Percentiles rank a stretch among this genome's conserved stretches.
Conservation (phyloP, 35 echinoderm and acorn worm species). For the Holothuria glaberrima region DNA sequence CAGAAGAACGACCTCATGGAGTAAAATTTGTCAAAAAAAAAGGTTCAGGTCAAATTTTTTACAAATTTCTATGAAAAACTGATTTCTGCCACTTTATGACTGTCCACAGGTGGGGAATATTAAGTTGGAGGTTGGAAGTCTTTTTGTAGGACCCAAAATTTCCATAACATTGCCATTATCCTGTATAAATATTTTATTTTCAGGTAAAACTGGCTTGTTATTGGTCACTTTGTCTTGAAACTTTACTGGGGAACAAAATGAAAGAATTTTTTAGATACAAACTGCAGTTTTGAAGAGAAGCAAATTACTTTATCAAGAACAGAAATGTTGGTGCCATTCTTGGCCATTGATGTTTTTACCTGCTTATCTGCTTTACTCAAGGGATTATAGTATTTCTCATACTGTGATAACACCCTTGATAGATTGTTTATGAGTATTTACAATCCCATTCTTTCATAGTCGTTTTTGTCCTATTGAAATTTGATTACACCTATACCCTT, state of each 20-base stretch:
- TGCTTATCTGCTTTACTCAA: neutral
- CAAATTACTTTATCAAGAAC: neutral
- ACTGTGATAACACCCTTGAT: constrained; percentile 51
- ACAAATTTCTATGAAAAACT: no score
- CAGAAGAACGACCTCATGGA: no score
- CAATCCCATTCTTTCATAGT: constrained; percentile 53
- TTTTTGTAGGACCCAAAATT: neutral
- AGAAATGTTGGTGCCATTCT: neutral
- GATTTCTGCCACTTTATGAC: no score
- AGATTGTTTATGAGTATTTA: constrained; percentile 62
- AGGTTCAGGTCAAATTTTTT: no score
- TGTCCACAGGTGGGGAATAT: no score
- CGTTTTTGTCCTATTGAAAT: neutral
- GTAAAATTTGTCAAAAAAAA: no score
- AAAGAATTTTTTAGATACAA: neutral
- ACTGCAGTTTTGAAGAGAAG: no score
- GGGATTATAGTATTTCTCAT: neutral
- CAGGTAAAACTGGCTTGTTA: neutral
- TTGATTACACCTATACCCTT: constrained; percentile 54
- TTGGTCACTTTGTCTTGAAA: neutral
- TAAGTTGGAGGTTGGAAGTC: no score
- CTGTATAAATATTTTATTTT: neutral
- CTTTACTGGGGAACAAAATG: neutral
- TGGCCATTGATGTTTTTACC: neutral
- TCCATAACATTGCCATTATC: neutral